Base-by-base conservation (phyloP, 2,888 invertebrate species). In the Pecten maximus region DNA sequence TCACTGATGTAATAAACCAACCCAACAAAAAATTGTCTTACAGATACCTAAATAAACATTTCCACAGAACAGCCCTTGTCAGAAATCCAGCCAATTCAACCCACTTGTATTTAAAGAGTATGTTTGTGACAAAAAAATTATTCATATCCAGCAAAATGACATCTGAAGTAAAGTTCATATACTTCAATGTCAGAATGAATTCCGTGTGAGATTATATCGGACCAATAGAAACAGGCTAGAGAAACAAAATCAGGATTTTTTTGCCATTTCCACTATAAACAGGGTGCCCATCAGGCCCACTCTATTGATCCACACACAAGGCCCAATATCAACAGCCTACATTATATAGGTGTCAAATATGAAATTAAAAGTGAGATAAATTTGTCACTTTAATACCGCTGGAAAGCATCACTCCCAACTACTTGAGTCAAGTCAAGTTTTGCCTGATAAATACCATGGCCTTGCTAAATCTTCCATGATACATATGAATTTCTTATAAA, bases 261-360 rank as follows among this genome's bases (percentile, higher is more conserved):
- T 74, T 74, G 35, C 35, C 74, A 15, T 74, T 74, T 74, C 74
- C 4, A 74, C 74, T 74, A 74, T 74, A 74, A 74, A 74, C 74
- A 74, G 35, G 2, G 10, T 35, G 74, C 35, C 74, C 74, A 74
- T 74, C 28, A 74, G 74, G 28, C 28, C 74, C 23, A 8, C 10
- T n/a, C n/a, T 74, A 74, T 74, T 35, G 74, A 74, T 74, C 74
- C 15, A 15, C 3, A 74, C 35, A 74, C 10, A 35, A 28, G 35
- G 74, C 74, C 60, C 35, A 28, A 74, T 74, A 74, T 74, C 74
- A 74, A 74, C 74, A 74, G 28, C 15, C 28, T 35, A 74, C 74
- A 74, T 74, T 74, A 74, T 74, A 74, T 74, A 74, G 74, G 74
- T 74, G 74, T 74, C 74, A 74, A 74, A 74, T 74, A 74, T 74